Conservation (phyloP, 2,888 invertebrate genomes). For the Candidula unifasciata region DNA sequence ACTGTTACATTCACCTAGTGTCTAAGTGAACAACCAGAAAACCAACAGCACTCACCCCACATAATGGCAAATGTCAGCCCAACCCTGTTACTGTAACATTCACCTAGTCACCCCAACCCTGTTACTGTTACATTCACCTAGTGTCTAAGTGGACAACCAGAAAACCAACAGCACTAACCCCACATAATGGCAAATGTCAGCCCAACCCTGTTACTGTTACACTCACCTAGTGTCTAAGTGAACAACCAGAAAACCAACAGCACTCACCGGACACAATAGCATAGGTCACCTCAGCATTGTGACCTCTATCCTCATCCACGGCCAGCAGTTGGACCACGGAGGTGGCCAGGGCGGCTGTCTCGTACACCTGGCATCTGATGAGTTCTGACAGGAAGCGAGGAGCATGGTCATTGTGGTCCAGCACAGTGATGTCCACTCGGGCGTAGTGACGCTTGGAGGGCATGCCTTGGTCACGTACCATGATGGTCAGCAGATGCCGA, state of each 20-base stretch:
- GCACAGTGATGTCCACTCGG: conserved; percentile 87
- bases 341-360: conserved; percentile 74
- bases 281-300: conserved; percentile 88
- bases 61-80: conserved; percentile 89
- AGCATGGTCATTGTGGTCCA: conserved; percentile 93
- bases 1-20: conserved; percentile 80
- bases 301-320: conserved; percentile 90
- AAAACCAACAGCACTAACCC: conserved; percentile 79
- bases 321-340: conserved; percentile 86
- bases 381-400: conserved; percentile 91
- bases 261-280: conserved; percentile 87
- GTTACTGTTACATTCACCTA: conserved; percentile 90
- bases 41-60: conserved; percentile 83
- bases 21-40: conserved; percentile 88
- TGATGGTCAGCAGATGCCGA: conserved; percentile 90
- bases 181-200: conserved; percentile 90
- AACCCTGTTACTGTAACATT: conserved; percentile 91
- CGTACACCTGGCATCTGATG: conserved; percentile 81
- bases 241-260: conserved; percentile 80
- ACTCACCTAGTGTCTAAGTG: conserved; percentile 90
- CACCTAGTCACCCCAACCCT: conserved; percentile 89
- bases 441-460: conserved; percentile 90
- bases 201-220: conserved; percentile 88
- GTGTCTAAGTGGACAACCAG: conserved; percentile 86
- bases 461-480: conserved; percentile 93